Evolutionary conservation across 37 sponge, comb jelly and placozoan genomes (phyloP), one percentile per base, ranked within the genome.

Genomic region (Bolinopsis microptera): DNA sequence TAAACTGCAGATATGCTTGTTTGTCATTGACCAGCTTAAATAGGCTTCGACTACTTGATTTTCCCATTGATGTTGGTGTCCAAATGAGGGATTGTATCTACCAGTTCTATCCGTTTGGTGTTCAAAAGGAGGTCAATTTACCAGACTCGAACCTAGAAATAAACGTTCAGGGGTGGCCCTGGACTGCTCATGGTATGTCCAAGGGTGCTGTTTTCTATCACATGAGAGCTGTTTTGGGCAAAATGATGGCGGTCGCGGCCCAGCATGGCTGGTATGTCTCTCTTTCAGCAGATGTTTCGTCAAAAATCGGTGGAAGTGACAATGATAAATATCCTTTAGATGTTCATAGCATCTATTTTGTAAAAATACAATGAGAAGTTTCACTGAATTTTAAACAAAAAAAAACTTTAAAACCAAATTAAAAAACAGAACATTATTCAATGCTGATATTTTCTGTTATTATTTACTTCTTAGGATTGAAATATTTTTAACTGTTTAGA

Each of bases 11-110:
- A 35, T 80, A 36, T 35, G 82, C 82, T 13, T 80, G 82, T 35
- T 31, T 80, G 23, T 32, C 82, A 30, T 31, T 80, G 16, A 80
- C 82, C 82, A 80, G 82, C 22, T 0, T 80, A 3, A 22, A 80
- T 36, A 80, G 82, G 38, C 36, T 80, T 36, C 36, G 82, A 35
- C 3, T 80, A 5, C 82, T 80, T 36, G 82, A 80, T 31, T 80
- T 80, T 22, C 82, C 82, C 38, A 32, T 80, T 36, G 82, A 80
- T 34, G 82, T 80, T 3, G 82, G 82, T 80, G 82, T 80, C 37
- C 8, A 34, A 34, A 80, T 80, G 82, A 80, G 37, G 37, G 82
- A 80, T 34, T 2, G 23, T 13, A 3, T 80, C 22, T 80, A 80
- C 38, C 35, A 80, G 2, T 80, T 32, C 38, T 80, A 80, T 36